A percentile compares a stretch with the other conserved stretches of the same genome.
phyloP scores from a whole-genome alignment of 1,140 invertebrate species.

The Drosophila neocordata region DNA sequence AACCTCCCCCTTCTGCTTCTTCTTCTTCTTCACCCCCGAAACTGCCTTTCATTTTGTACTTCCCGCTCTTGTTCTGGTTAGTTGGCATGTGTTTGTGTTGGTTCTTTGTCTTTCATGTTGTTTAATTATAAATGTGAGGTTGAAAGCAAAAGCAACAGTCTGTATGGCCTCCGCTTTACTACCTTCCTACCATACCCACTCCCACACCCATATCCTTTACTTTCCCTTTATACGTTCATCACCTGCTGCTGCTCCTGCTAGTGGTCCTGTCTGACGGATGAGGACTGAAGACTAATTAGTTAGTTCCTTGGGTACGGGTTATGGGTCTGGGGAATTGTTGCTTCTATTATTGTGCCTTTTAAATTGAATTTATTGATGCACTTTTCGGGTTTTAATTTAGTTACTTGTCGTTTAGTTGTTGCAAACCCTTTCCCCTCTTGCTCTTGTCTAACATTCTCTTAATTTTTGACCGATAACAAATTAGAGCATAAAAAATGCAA shows the following conservation, averaged over 20 bases:
- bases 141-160: constrained; percentile 55
- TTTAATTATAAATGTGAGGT: constrained; percentile 78
- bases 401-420: background rate
- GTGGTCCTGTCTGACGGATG: constrained; percentile 58
- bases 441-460: background rate
- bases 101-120: constrained; percentile 78
- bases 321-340: constrained; percentile 33
- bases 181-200: too few species aligned
- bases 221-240: background rate
- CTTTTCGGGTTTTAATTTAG: constrained; percentile 54
- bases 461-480: constrained; percentile 14
- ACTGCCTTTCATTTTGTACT: background rate
- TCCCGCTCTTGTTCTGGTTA: constrained; percentile 23
- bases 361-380: constrained; percentile 77
- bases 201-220: background rate
- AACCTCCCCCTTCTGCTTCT: too few species aligned
- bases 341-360: constrained; percentile 39
- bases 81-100: constrained; percentile 40
- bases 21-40: too few species aligned
- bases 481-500: constrained; percentile 35
- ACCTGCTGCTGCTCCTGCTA: background rate
- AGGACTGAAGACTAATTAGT: constrained; percentile 74
- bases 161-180: constrained; percentile 16
- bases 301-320: constrained; percentile 35
- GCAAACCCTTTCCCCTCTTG: background rate